These are phyloP conservation scores for Menidia menidia DNA, from an alignment of 2,797 vertebrate genomes.

Conservation along the genomic window DNA sequence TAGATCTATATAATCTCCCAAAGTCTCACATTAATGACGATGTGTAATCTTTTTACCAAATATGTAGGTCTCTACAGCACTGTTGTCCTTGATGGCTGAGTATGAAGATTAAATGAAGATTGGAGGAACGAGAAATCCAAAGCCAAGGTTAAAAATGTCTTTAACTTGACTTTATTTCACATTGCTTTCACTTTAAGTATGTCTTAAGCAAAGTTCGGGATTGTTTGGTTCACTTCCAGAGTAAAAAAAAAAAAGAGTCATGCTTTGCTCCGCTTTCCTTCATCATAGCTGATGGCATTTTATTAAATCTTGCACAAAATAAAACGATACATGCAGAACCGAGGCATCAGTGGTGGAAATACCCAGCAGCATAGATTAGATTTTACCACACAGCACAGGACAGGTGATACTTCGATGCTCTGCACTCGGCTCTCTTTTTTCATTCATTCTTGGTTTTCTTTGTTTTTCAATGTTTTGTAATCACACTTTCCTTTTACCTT, in stretches of 20 bases:
- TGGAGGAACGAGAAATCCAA: not conserved
- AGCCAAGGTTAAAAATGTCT: not conserved
- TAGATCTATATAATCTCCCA: conserved; percentile 1
- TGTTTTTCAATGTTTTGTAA: not conserved
- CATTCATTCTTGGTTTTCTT: not conserved
- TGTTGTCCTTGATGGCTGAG: not conserved
- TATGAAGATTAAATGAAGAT: too few species aligned
- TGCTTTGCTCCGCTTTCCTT: not conserved
- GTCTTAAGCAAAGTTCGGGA: not conserved
- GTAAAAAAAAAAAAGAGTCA: not conserved
- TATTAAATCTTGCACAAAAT: conserved; percentile 13
- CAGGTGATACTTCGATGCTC: too few species aligned
- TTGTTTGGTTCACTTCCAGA: not conserved
- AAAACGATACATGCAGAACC: conserved; percentile 1
- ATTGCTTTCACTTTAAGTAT: too few species aligned
- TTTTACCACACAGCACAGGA: too few species aligned
- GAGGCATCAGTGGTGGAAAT: not conserved
- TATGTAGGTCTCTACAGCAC: conserved; percentile 21
- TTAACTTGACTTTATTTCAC: not conserved
- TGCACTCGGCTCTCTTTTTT: too few species aligned
- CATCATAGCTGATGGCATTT: conserved; percentile 2
- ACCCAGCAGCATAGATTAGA: not conserved
- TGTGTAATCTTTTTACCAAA: conserved; percentile 35
- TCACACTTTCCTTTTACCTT: too few species aligned
- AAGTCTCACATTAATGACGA: conserved; percentile 30